Evolutionary conservation across 2,113 vertebrate species (phyloP).

Genomic region (Podarcis raffonei): DNA sequence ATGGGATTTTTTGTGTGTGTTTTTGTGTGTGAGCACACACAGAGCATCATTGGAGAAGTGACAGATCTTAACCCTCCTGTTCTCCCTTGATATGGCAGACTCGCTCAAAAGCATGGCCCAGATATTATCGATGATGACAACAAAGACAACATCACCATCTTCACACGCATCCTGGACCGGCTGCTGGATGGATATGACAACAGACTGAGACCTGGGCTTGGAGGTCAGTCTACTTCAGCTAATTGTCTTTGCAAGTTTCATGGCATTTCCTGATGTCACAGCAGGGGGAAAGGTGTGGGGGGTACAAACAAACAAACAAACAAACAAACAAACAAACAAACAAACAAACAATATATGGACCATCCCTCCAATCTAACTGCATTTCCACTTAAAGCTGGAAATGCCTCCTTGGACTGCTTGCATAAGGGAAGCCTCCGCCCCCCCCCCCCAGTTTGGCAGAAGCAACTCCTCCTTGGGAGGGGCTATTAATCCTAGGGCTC

Average conservation of each 20-base stretch:
- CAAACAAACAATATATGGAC: conserved; percentile 28
- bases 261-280: not conserved
- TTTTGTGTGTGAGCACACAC: too few species aligned
- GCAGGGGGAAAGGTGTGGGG: too few species aligned
- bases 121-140: conserved; percentile 88
- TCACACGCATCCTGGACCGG: conserved; percentile 93
- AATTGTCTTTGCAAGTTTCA: not conserved
- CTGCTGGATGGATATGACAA: conserved; percentile 98
- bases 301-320: too few species aligned
- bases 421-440: conserved; percentile 1
- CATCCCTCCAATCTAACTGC: not conserved
- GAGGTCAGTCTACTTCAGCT: conserved; percentile 71
- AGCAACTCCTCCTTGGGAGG: conserved; percentile 22
- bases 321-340: too few species aligned
- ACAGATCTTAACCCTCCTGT: not conserved
- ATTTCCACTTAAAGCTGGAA: not conserved
- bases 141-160: conserved; percentile 98
- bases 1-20: not conserved
- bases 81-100: conserved; percentile 46
- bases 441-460: not conserved
- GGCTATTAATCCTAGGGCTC: conserved; percentile 53
- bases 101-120: conserved; percentile 82
- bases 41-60: not conserved
- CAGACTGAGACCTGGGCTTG: conserved; percentile 89
- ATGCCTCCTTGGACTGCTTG: not conserved